Percentiles rank a stretch among this genome's conserved stretches.
These are phyloP conservation scores for Clunio marinus DNA, from an alignment of 2,888 invertebrate species.

Conservation along the genomic window DNA sequence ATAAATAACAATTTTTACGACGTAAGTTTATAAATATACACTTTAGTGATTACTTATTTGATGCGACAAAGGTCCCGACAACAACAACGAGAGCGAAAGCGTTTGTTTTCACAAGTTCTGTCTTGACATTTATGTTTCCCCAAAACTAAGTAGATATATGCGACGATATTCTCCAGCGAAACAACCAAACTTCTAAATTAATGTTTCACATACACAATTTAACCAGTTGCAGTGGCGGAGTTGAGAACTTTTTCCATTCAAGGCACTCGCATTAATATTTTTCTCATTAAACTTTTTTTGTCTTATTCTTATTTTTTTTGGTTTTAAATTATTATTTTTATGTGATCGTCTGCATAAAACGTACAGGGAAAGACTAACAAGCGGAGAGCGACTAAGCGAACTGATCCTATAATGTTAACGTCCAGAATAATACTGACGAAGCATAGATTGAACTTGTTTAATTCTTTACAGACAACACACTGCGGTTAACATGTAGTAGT, in stretches of 20 bases:
- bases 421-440: conserved; percentile 31
- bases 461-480: too few relatives aligned
- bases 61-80: not conserved
- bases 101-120: not conserved
- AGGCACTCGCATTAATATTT: not conserved
- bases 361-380: not conserved
- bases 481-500: too few relatives aligned
- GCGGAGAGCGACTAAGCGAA: not conserved
- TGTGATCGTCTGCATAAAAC: not conserved
- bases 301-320: conserved; percentile 4
- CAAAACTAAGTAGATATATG: not conserved
- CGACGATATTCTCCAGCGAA: not conserved
- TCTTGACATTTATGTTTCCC: not conserved
- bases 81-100: not conserved
- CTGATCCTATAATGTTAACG: conserved; percentile 11
- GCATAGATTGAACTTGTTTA: too few relatives aligned
- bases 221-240: not conserved
- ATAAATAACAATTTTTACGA: conserved; percentile 18
- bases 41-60: conserved; percentile 12
- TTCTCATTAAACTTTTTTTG: conserved; percentile 8
- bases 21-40: not conserved
- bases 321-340: too few relatives aligned
- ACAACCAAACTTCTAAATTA: not conserved
- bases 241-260: not conserved
- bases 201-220: not conserved